phyloP scores from a whole-genome alignment of 2,113 vertebrate species.

The Falcunculus frontatus region DNA sequence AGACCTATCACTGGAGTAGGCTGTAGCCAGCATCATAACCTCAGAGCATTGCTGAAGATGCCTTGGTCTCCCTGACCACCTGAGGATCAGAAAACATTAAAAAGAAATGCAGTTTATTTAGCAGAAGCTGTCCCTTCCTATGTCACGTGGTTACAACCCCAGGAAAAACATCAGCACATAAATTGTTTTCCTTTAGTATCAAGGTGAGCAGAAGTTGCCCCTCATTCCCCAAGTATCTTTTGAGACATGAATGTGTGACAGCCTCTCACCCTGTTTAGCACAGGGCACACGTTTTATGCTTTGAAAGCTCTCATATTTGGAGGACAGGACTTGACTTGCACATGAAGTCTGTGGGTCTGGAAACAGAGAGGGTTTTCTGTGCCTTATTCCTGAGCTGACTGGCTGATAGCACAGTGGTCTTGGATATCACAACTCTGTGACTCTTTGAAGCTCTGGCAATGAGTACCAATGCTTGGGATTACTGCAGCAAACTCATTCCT shows the following conservation, averaged over 20 bases:
- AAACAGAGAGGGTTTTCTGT: not conserved
- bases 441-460: not conserved
- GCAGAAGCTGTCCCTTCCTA: not conserved
- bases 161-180: not conserved
- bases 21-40: not conserved
- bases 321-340: not conserved
- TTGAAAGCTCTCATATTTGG: not conserved
- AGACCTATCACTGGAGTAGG: not conserved
- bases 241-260: not conserved
- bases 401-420: not conserved
- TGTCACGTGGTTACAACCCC: not conserved
- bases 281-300: too few relatives aligned
- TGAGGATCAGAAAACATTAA: not conserved
- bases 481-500: not conserved
- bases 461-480: not conserved
- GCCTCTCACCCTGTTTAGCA: not conserved
- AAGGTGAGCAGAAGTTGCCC: not conserved
- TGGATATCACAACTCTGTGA: not conserved
- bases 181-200: not conserved
- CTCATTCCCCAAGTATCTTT: not conserved
- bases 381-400: not conserved
- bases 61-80: not conserved
- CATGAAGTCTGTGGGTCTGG: not conserved
- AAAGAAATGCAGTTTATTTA: not conserved
- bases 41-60: not conserved